A percentile compares a stretch with the other conserved stretches of the same genome.
These are phyloP conservation scores for Coecobrya sp. DNA, from an alignment of 2,888 invertebrate genomes.

Conservation along the genomic window DNA sequence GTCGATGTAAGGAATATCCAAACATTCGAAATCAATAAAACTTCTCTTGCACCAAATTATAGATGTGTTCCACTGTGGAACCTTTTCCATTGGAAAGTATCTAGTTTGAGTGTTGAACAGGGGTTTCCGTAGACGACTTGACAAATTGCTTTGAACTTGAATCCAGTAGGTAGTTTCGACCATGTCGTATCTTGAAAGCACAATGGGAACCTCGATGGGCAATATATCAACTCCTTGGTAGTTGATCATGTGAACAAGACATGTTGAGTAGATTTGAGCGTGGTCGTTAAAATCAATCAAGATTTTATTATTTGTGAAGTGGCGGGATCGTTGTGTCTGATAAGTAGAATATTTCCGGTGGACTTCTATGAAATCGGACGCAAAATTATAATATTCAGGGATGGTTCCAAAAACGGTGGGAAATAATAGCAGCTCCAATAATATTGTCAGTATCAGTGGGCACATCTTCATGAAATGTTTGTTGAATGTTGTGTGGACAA, in stretches of 20 bases:
- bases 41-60: slow-evolving; percentile 10
- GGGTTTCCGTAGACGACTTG: not conserved
- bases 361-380: too few species aligned
- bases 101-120: not conserved
- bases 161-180: not conserved
- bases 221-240: slow-evolving; percentile 28
- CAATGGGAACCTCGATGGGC: not conserved
- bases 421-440: too few species aligned
- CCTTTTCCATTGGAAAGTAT: not conserved
- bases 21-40: slow-evolving; percentile 41
- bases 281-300: too few species aligned
- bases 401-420: too few species aligned
- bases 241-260: slow-evolving; percentile 54
- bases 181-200: slow-evolving; percentile 45
- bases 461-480: too few species aligned
- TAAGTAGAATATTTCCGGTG: too few species aligned
- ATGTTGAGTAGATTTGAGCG: too few species aligned
- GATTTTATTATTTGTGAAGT: too few species aligned
- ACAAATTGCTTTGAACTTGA: not conserved
- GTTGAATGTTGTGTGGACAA: too few species aligned
- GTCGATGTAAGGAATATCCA: slow-evolving; percentile 40
- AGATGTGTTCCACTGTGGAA: not conserved
- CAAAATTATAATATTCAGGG: too few species aligned
- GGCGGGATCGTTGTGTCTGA: too few species aligned
- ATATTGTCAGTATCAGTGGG: too few species aligned